A percentile compares a stretch with the other conserved stretches of the same genome.
These are phyloP conservation scores for Xerus rutilus DNA, from an alignment of 2,797 vertebrate genomes.

Conservation along the genomic window DNA sequence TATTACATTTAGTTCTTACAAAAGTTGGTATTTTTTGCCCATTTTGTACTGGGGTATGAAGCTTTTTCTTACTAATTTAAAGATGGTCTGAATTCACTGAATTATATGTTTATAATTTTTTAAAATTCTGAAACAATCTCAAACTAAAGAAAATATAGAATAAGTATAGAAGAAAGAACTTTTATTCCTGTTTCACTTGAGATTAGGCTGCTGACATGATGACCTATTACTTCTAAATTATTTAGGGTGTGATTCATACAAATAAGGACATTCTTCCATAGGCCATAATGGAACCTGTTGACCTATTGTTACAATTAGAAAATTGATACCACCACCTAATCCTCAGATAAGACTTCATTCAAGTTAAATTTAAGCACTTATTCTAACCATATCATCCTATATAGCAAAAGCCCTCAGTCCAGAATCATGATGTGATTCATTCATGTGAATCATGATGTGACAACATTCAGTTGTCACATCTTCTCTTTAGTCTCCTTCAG, in stretches of 20 bases:
- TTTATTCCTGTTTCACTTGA: not conserved
- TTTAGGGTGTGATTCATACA: not conserved
- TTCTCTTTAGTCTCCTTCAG: not conserved
- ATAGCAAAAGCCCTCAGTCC: not conserved
- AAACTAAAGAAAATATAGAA: slow-evolving; percentile 1
- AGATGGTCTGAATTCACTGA: not conserved
- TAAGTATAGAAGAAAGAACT: not conserved
- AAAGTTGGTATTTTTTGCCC: not conserved
- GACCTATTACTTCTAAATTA: not conserved
- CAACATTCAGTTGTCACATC: not conserved
- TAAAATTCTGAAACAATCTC: not conserved
- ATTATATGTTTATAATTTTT: not conserved
- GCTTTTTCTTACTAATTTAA: not conserved
- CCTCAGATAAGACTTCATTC: not conserved
- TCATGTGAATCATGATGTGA: too few relatives aligned
- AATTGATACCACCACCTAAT: not conserved
- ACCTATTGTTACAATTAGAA: not conserved
- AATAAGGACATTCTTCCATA: not conserved
- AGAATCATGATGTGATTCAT: not conserved
- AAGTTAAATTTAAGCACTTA: not conserved
- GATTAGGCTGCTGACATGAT: not conserved
- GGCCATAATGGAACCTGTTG: not conserved
- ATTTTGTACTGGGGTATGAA: not conserved
- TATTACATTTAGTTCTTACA: not conserved
- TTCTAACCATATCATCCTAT: not conserved